phyloP scores from a whole-genome alignment of 2,797 vertebrate species.

The Hapalemur alaotrensis region DNA sequence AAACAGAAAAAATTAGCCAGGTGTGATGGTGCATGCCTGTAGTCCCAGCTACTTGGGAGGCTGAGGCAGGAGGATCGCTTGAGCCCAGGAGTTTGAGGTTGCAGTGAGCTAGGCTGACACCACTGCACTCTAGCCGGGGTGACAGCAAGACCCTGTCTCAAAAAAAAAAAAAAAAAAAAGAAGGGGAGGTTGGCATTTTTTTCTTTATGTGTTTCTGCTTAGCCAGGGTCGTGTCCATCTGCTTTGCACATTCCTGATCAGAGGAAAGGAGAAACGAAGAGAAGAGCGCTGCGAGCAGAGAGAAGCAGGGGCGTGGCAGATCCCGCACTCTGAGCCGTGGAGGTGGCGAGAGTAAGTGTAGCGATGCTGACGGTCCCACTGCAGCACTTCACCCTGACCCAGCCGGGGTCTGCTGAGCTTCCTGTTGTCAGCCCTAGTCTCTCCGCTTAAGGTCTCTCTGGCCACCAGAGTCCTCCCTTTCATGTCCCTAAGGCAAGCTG shows the following conservation, averaged over 20 bases:
- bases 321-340: background rate
- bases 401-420: background rate
- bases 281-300: background rate
- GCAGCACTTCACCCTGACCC: background rate
- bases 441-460: background rate
- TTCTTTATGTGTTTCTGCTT: background rate
- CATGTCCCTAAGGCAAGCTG: background rate
- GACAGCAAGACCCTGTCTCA: background rate
- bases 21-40: fast-evolving
- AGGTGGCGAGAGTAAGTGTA: background rate
- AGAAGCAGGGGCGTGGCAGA: background rate
- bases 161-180: background rate
- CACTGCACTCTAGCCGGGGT: background rate
- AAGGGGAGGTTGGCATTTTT: too few relatives aligned
- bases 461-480: background rate
- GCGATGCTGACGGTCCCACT: background rate
- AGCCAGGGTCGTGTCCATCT: background rate
- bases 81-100: background rate
- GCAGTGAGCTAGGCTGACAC: background rate
- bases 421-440: background rate
- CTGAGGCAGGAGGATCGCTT: background rate
- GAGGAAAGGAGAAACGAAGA: background rate
- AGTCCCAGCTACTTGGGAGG: background rate
- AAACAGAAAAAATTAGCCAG: background rate
- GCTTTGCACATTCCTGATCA: background rate